Evolutionary conservation across 2,888 invertebrate genomes (phyloP), one percentile per base, ranked within the genome.

Genomic region (Thumatha senex): DNA sequence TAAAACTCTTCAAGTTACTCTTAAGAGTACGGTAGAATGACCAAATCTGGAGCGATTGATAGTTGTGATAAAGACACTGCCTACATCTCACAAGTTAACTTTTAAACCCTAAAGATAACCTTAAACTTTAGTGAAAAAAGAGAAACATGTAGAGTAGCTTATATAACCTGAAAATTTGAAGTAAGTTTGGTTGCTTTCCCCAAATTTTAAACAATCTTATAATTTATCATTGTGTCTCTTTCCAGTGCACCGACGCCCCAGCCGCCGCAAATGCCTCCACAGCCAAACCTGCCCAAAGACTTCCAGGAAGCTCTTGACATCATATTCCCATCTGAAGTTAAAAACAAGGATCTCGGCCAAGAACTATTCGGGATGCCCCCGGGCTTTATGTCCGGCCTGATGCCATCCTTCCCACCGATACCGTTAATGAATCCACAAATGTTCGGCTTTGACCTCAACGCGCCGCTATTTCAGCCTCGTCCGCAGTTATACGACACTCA

Each of bases 251-350:
- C 24, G 15, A n/a, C 52, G 5, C 15, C 38, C 1, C 48, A 40
- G 24, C 36, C 35, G 8, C 45, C 40, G 0, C 58, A 43, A 2
- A 43, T 62, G 8, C 70, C 69, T 8, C 67, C 60, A n/a, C 67
- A 62, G 45, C 77, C 78, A n/a, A 64, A 61, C 39, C 78, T 94
- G 0, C 94, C 94, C 1, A 93, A 93, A 60, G 94, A 94, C 81
- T 92, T 94, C 67, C 94, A 94, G 57, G 94, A 94, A 48, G 94
- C 94, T 0, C 83, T 95, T 4, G 93, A 94, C 74, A 94, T 94
- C 33, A 93, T 95, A 48, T 95, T 94, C 79, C 94, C 94, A 0
- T 72, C 84, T 0, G 84, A 82, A 5, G 79, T 78, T 14, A 82
- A 85, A 48, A 59, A 60, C 29, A n/a, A 70, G n/a, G 66, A 74